Evolutionary conservation across 2,888 invertebrate species (phyloP).

Genomic region (Desoria tigrina): DNA sequence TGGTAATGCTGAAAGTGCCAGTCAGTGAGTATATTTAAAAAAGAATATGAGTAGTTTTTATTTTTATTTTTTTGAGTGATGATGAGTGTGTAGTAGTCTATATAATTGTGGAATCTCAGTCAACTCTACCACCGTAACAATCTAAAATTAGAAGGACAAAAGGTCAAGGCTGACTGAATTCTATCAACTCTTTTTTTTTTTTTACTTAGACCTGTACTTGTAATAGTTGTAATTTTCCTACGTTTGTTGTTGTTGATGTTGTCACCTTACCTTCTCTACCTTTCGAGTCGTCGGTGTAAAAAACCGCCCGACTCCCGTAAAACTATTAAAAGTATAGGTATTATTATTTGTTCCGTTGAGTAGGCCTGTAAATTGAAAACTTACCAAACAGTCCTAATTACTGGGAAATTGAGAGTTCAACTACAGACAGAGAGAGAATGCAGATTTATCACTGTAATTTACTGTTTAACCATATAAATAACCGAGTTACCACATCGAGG

Average conservation of each 20-base stretch:
- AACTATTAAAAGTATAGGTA: background rate
- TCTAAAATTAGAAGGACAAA: background rate
- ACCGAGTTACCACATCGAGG: slow-evolving; percentile 6
- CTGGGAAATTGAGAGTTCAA: slow-evolving; percentile 2
- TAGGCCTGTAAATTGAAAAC: no score
- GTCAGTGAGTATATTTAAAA: slow-evolving; percentile 14
- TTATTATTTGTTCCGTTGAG: background rate
- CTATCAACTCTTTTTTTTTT: no score
- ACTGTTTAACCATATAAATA: slow-evolving; percentile 7
- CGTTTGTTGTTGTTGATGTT: slow-evolving; percentile 12
- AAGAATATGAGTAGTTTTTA: slow-evolving; percentile 1
- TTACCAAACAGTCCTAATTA: slow-evolving; percentile 5
- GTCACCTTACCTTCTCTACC: slow-evolving; percentile 11
- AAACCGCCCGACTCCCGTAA: no score
- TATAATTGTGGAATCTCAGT: background rate
- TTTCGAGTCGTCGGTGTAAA: slow-evolving; percentile 1
- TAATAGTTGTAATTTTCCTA: no score
- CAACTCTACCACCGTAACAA: slow-evolving; percentile 5
- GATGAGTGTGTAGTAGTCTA: slow-evolving; percentile 21
- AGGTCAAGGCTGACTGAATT: background rate
- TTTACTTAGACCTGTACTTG: slow-evolving; percentile 8
- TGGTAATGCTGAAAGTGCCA: slow-evolving; percentile 22
- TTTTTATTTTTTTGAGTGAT: slow-evolving; percentile 20
- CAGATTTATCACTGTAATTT: slow-evolving; percentile 10
- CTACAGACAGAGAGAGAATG: background rate